These are phyloP conservation scores for Ctenomys sociabilis DNA, from an alignment of 2,113 vertebrate genomes.

Conservation along the genomic window DNA sequence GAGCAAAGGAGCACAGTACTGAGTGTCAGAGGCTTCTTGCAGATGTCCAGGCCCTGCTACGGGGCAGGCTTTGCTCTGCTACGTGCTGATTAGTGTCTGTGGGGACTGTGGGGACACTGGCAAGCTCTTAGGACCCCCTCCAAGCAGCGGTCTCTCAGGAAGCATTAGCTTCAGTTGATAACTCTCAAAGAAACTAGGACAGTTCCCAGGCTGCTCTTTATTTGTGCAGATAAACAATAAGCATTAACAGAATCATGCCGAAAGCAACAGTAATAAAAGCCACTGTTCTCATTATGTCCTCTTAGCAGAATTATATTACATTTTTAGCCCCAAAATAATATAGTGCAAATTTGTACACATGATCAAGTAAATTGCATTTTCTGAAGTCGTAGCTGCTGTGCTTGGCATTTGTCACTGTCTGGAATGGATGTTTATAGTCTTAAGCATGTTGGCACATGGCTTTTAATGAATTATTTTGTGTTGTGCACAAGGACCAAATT, in stretches of 20 bases:
- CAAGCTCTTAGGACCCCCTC: neutral
- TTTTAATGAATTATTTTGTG: conserved; percentile 23
- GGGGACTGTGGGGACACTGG: neutral
- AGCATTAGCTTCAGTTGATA: conserved; percentile 68
- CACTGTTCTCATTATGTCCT: conserved; percentile 54
- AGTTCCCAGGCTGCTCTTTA: conserved; percentile 70
- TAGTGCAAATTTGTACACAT: neutral
- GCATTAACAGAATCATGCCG: conserved; percentile 50
- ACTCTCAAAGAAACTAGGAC: conserved; percentile 74
- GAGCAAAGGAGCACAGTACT: neutral
- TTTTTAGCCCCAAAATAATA: conserved; percentile 30
- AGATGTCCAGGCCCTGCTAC: neutral
- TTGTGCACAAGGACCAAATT: conserved; percentile 5
- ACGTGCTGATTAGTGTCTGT: neutral
- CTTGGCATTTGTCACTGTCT: conserved; percentile 5
- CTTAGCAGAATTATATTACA: conserved; percentile 33
- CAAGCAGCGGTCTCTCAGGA: conserved; percentile 50
- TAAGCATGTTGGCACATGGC: neutral
- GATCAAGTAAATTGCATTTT: conserved; percentile 44
- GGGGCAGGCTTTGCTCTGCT: neutral
- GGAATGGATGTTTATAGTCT: conserved; percentile 29
- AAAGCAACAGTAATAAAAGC: conserved; percentile 45
- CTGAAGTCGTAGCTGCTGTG: conserved; percentile 27
- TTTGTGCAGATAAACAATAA: conserved; percentile 57
- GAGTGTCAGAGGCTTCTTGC: neutral